Conservation (phyloP, 1,140 invertebrate species). For the Bombus sibiricus region DNA sequence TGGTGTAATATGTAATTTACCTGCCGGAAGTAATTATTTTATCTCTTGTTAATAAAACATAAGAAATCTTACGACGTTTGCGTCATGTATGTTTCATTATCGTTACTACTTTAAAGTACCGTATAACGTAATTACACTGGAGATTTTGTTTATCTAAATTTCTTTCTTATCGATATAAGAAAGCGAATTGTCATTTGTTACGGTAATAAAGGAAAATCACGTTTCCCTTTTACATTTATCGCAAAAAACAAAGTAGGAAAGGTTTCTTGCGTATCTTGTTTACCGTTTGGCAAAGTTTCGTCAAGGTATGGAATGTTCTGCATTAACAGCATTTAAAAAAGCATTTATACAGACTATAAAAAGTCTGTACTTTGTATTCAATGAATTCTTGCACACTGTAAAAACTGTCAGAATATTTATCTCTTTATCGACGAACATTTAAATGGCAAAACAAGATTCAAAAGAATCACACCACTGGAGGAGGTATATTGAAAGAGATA, state of each 20-base stretch:
- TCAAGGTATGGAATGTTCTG: not conserved
- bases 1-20: too few relatives aligned
- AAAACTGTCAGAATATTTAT: not conserved
- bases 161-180: not conserved
- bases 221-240: not conserved
- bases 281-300: not conserved
- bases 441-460: conserved; percentile 5
- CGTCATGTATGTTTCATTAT: not conserved
- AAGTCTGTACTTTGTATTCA: not conserved
- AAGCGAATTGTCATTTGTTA: not conserved
- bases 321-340: not conserved
- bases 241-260: not conserved
- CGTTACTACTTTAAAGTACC: not conserved
- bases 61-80: not conserved
- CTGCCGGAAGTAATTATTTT: not conserved
- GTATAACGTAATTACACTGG: not conserved
- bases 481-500: not conserved
- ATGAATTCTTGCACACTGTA: not conserved
- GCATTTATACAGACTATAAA: not conserved
- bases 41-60: not conserved
- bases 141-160: not conserved
- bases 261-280: not conserved
- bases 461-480: not conserved
- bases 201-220: not conserved
- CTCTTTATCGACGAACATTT: not conserved